Evolutionary conservation across 2,888 invertebrate genomes (phyloP), one percentile per base, ranked within the genome.

Genomic region (Adelognathus sp.): DNA sequence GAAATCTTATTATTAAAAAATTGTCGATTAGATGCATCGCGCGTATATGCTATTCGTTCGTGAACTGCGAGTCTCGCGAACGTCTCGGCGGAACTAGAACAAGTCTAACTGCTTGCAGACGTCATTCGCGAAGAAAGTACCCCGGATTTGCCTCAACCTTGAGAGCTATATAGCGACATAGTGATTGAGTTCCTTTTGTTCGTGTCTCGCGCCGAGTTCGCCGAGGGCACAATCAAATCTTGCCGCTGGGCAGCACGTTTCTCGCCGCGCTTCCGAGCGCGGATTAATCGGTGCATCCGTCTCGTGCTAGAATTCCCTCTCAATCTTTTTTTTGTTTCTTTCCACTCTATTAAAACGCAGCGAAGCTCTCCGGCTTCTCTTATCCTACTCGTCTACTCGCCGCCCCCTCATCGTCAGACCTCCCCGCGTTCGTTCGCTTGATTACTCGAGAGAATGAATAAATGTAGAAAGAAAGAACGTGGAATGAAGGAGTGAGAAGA

Each of bases 41-140:
- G n/a, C n/a, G 21, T 7, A 46, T 9, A 46, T 46, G 18, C 21
- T 46, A 18, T 21, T 21, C 11, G 46, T 46, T 18, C 46, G 11
- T 9, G 21, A 46, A 11, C 9, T 3, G 6, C 14, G 21, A 46
- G 4, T 46, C 18, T 21, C 1, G n/a, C 18, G 46, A 21, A n/a
- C n/a, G 21, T 21, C 18, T 27, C 11, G 11, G 27, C 0, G 27
- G 27, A 89, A 88, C 88, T 89, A 87, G 87, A 90, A 90, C 89
- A 89, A 90, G 89, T 90, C 88, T 89, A 89, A 89, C 90, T 90
- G 89, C 89, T 89, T 88, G 87, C 84, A 90, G 90, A 90, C 90
- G 90, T 90, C 90, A 90, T 89, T 85, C 86, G 85, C 85, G 82
- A 79, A 80, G 84, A 39, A 61, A 81, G 79, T 81, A 82, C 80